Percentiles rank a stretch among this genome's conserved stretches.
phyloP scores from a whole-genome alignment of 2,888 invertebrate genomes.

The Oeneis ivallda region DNA sequence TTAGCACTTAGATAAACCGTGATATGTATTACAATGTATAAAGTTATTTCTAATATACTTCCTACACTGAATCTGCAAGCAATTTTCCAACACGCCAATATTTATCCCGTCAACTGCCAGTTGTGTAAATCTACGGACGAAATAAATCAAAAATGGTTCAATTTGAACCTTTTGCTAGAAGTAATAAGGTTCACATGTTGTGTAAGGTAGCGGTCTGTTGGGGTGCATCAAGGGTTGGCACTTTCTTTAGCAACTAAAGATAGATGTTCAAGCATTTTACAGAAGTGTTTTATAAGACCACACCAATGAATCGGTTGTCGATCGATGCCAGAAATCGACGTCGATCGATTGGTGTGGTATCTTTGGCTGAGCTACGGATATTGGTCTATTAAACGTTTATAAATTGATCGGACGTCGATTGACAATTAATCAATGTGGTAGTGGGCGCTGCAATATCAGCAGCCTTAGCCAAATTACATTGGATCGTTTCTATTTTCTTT shows the following conservation, averaged over 20 bases:
- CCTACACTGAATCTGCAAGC: conserved; percentile 38
- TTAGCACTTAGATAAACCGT: not conserved
- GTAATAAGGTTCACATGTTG: conserved; percentile 20
- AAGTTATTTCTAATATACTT: conserved; percentile 5
- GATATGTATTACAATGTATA: not conserved
- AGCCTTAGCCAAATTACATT: too few relatives aligned
- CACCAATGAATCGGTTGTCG: too few relatives aligned
- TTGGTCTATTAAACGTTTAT: too few relatives aligned
- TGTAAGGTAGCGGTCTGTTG: not conserved
- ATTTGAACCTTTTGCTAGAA: conserved; percentile 11
- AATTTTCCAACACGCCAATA: conserved; percentile 53
- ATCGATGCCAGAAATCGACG: too few relatives aligned
- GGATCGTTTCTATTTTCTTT: too few relatives aligned
- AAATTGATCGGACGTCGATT: too few relatives aligned
- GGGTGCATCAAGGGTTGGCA: conserved; percentile 1
- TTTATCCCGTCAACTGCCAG: conserved; percentile 42
- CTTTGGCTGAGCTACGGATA: too few relatives aligned
- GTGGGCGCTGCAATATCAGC: too few relatives aligned
- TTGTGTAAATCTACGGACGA: conserved; percentile 12
- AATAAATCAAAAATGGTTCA: not conserved
- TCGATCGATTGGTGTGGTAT: too few relatives aligned
- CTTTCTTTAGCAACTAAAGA: not conserved
- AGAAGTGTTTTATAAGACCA: too few relatives aligned
- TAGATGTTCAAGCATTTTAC: too few relatives aligned
- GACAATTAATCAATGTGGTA: too few relatives aligned